A percentile compares a stretch with the other conserved stretches of the same genome.
phyloP scores from a whole-genome alignment of 2,113 vertebrate species.

The Arenaria interpres region DNA sequence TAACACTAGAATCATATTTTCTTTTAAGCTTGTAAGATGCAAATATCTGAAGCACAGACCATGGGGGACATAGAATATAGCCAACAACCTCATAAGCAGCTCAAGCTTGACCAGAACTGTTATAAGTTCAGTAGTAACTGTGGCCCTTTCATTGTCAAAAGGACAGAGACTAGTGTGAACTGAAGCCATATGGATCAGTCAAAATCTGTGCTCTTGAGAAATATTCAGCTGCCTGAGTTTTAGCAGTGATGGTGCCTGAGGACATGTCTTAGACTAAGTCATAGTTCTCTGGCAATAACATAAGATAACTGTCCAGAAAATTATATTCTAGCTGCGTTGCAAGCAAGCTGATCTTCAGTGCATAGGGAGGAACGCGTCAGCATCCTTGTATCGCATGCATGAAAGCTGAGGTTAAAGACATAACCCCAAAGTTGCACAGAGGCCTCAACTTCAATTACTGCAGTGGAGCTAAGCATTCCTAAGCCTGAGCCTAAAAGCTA shows the following conservation, averaged over 20 bases:
- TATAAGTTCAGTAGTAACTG: background rate
- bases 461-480: background rate
- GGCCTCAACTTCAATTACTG: background rate
- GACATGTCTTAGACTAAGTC: background rate
- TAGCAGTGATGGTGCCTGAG: background rate
- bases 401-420: background rate
- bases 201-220: background rate
- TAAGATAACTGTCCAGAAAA: background rate
- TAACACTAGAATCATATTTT: background rate
- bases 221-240: background rate
- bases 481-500: background rate
- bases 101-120: background rate
- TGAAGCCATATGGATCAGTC: background rate
- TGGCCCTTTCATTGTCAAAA: background rate
- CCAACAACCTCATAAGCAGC: background rate
- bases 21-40: background rate
- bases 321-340: background rate
- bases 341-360: background rate
- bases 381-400: background rate
- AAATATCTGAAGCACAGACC: background rate
- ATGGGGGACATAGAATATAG: background rate
- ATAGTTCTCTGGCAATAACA: background rate
- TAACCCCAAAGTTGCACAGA: background rate
- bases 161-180: background rate
- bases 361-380: background rate